A percentile compares a stretch with the other conserved stretches of the same genome.
Evolutionary conservation across 2,113 vertebrate genomes (phyloP).

Genomic region (Neogobius melanostomus): DNA sequence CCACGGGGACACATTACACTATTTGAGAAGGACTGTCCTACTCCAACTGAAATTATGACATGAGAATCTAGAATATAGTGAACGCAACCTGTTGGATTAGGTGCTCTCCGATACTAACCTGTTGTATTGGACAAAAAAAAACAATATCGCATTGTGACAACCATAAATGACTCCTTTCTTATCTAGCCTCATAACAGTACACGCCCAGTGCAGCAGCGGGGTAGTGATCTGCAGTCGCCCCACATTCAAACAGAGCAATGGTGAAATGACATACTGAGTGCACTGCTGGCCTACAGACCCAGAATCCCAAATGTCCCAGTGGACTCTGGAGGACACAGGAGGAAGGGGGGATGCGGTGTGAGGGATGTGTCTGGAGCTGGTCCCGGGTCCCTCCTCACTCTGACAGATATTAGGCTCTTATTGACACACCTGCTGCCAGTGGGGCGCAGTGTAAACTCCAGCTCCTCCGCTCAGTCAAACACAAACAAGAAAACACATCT

Average conservation of each 20-base stretch:
- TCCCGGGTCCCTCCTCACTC: slow-evolving; percentile 48
- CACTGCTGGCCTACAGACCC: slow-evolving; percentile 50
- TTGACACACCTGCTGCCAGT: slow-evolving; percentile 72
- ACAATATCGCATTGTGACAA: too few relatives aligned
- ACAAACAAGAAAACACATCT: slow-evolving; percentile 44
- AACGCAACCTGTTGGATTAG: too few relatives aligned
- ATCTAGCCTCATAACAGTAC: too few relatives aligned
- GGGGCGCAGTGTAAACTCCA: slow-evolving; percentile 20
- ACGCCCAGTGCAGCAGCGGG: slow-evolving; percentile 51
- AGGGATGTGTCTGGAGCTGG: slow-evolving; percentile 39
- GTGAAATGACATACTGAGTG: slow-evolving; percentile 50
- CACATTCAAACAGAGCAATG: slow-evolving; percentile 49
- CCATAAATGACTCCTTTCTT: too few relatives aligned
- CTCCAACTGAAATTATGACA: too few relatives aligned
- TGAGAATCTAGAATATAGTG: too few relatives aligned
- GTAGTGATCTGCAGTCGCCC: slow-evolving; percentile 62
- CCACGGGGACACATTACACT: too few relatives aligned
- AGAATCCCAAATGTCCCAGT: slow-evolving; percentile 54
- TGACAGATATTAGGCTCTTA: slow-evolving; percentile 62
- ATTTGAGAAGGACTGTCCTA: too few relatives aligned
- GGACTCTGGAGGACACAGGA: slow-evolving; percentile 23
- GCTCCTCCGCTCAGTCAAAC: slow-evolving; percentile 12
- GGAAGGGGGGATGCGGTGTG: slow-evolving; percentile 20
- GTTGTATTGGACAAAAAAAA: too few relatives aligned
- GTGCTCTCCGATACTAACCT: too few relatives aligned